Percentiles rank a stretch among this genome's conserved stretches.
Conservation (phyloP, 1,140 invertebrate genomes). For the Bombus impatiens region DNA sequence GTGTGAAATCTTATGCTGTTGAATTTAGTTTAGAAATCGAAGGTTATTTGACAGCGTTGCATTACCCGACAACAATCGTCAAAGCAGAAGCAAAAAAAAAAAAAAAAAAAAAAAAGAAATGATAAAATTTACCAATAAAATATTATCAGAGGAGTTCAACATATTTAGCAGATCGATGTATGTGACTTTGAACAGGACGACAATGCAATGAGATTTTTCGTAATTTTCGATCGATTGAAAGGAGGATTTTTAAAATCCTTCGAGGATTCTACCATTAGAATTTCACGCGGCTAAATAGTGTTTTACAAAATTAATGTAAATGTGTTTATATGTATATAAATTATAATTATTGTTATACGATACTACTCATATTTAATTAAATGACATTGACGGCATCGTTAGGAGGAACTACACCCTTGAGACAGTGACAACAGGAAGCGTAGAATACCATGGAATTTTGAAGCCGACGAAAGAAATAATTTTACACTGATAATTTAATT, state of each 20-base stretch:
- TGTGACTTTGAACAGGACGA: neutral
- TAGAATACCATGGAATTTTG: conserved; percentile 33
- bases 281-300: conserved; percentile 53
- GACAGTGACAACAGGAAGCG: conserved; percentile 37
- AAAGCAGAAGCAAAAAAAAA: neutral
- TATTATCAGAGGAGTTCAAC: neutral
- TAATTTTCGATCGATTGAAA: neutral
- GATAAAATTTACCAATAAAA: neutral
- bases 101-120: neutral
- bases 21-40: conserved; percentile 7
- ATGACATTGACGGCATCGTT: conserved; percentile 34
- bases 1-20: conserved; percentile 7
- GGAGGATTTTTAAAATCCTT: neutral
- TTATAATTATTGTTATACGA: conserved; percentile 77
- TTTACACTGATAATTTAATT: conserved; percentile 69
- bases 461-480: conserved; percentile 28
- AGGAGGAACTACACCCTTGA: conserved; percentile 20
- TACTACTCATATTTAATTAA: conserved; percentile 74
- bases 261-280: conserved; percentile 3
- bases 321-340: conserved; percentile 82
- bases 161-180: neutral
- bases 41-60: neutral
- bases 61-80: neutral
- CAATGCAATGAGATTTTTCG: neutral
- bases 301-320: conserved; percentile 75